Conservation (phyloP, 2,113 vertebrate genomes). For the Nicator chloris region DNA sequence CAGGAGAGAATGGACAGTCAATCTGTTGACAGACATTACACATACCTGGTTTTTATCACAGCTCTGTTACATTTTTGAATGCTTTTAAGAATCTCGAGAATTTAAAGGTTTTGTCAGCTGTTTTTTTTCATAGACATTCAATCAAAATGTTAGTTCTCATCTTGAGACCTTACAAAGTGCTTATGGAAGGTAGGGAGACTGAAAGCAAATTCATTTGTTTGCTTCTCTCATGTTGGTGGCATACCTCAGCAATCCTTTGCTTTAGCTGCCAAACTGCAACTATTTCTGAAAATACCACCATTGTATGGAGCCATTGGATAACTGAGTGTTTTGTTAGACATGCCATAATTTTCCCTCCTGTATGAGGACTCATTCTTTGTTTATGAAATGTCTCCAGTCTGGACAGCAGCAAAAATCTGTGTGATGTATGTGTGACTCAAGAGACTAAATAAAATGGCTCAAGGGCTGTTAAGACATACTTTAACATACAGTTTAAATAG, state of each 20-base stretch:
- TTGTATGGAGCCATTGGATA: not conserved
- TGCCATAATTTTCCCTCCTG: not conserved
- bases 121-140: not conserved
- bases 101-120: not conserved
- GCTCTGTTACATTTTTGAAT: not conserved
- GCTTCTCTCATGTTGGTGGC: not conserved
- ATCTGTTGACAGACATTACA: not conserved
- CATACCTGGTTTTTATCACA: not conserved
- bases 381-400: slow-evolving; percentile 42
- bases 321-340: not conserved
- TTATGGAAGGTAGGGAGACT: not conserved
- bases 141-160: not conserved
- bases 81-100: not conserved
- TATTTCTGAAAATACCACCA: not conserved
- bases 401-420: slow-evolving; percentile 37
- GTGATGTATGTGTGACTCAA: slow-evolving; percentile 39
- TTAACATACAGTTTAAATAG: slow-evolving; percentile 46
- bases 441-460: slow-evolving; percentile 51
- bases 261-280: not conserved
- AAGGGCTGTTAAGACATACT: slow-evolving; percentile 19
- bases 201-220: not conserved
- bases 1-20: not conserved
- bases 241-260: not conserved
- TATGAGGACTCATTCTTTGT: not conserved
- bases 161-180: not conserved